phyloP scores from a whole-genome alignment of 2,797 vertebrate species.

The Dallia pectoralis region DNA sequence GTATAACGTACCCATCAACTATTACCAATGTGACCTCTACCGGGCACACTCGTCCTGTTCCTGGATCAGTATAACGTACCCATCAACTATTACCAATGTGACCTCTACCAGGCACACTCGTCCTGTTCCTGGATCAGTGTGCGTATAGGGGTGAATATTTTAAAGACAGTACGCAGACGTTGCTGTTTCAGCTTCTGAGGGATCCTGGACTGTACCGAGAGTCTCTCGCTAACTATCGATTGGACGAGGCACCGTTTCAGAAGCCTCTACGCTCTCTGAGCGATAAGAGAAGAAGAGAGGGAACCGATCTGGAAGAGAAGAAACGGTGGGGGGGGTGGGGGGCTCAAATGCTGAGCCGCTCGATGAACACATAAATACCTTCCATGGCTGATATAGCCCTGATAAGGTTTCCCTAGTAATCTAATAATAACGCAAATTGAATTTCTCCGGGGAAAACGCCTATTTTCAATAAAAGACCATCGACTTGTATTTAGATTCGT shows the following conservation, averaged over 20 bases:
- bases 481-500: slow-evolving; percentile 11
- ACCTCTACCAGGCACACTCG: no score
- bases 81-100: no score
- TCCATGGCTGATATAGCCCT: slow-evolving; percentile 47
- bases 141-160: no score
- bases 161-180: no score
- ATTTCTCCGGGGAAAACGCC: slow-evolving; percentile 39
- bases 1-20: no score
- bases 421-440: slow-evolving; percentile 62
- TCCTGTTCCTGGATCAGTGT: no score
- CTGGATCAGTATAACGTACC: no score
- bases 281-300: not conserved
- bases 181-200: no score
- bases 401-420: slow-evolving; percentile 61
- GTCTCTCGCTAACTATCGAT: not conserved
- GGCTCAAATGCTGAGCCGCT: slow-evolving; percentile 42
- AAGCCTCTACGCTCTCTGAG: not conserved
- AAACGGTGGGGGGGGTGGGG: slow-evolving; percentile 18
- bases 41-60: no score
- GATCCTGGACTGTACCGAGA: not conserved
- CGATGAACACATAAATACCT: slow-evolving; percentile 62
- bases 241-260: not conserved
- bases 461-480: slow-evolving; percentile 32
- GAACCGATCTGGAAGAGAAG: not conserved
- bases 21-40: no score